Base-by-base conservation (phyloP, 1,140 invertebrate species). In the Phortica variegata region DNA sequence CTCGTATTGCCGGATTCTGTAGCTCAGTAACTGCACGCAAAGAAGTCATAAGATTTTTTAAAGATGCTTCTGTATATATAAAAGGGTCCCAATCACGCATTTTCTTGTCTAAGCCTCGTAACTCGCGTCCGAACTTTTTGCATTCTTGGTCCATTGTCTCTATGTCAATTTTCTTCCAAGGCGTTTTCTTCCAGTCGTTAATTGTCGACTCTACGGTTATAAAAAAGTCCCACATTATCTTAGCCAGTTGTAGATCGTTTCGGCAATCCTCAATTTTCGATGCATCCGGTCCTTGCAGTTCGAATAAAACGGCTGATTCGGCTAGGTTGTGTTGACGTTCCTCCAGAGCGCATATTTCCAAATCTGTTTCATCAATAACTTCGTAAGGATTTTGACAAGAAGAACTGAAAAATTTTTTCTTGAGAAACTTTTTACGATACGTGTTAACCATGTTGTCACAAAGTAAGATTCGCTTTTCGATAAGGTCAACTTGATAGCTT, bases 81-180 rank as follows among this genome's bases (percentile, higher is more conserved):
- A 80, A 82, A 5, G 80, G 79, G 13, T 82, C 79, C 93, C 93
- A 97, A 33, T 75, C 66, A 60, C 91, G 83, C 77, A 90, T 85
- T 49, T 95, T 90, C 68, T 95, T 96, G 72, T 96, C 93, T 47
- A 97, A 77, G 9, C 83, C 83, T 76, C 87, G 82, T 17, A 93
- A 69, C 65, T 94, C 90, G 60, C 92, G 92, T 1, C 87, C 85
- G 70, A 95, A 90, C 57, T 89, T 88, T 73, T 96, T 97, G 73
- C 92, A 93, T 65, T 96, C 92, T 65, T 92, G 86, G 71, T 97
- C 94, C 89, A 97, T 94, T 36, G 84, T 84, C 66, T 98, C 95
- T 1, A 94, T 89, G 63, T 97, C 91, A 43, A 97, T 91, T 61
- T 91, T 89, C 65, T 89, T 89, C 94, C 94, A 97, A 0, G 85